Evolutionary conservation across 1,140 invertebrate genomes (phyloP).

Genomic region (Atta colombica): DNA sequence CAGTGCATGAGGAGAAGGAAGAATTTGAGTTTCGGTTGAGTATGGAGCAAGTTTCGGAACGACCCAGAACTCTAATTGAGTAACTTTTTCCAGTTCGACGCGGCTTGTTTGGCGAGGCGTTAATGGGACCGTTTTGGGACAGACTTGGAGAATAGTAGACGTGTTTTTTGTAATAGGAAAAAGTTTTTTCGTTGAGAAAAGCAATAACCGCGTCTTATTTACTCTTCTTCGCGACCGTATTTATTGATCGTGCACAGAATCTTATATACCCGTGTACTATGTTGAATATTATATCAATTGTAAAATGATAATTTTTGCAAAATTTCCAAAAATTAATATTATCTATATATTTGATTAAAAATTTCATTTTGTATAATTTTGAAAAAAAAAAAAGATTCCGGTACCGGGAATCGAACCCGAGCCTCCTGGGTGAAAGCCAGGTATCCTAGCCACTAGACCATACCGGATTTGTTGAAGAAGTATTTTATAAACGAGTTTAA

Average conservation of each 20-base stretch:
- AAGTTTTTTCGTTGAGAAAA: slow-evolving; percentile 62
- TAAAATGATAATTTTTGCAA: background rate
- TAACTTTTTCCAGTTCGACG: slow-evolving; percentile 72
- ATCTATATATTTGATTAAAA: background rate
- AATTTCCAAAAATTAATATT: slow-evolving; percentile 1
- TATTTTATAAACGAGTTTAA: rapidly evolving
- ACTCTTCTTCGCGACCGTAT: background rate
- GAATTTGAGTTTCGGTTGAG: slow-evolving; percentile 72
- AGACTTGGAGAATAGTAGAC: slow-evolving; percentile 41
- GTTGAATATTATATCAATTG: background rate
- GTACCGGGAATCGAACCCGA: slow-evolving; percentile 72
- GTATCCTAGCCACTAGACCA: slow-evolving; percentile 73
- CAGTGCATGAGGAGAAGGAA: slow-evolving; percentile 47
- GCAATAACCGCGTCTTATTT: slow-evolving; percentile 44
- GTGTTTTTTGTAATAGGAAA: slow-evolving; percentile 61
- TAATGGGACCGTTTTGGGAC: slow-evolving; percentile 66
- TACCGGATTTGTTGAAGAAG: slow-evolving; percentile 43
- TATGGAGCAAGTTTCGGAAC: slow-evolving; percentile 64
- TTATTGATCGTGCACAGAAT: slow-evolving; percentile 24
- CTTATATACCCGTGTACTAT: background rate
- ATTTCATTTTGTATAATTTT: background rate
- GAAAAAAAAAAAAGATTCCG: slow-evolving; percentile 63
- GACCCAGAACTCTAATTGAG: slow-evolving; percentile 71
- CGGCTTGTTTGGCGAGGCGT: slow-evolving; percentile 61
- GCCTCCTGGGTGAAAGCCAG: too few relatives aligned